These are phyloP conservation scores for Panulirus ornatus DNA, from an alignment of 1,140 invertebrate species.

Conservation along the genomic window DNA sequence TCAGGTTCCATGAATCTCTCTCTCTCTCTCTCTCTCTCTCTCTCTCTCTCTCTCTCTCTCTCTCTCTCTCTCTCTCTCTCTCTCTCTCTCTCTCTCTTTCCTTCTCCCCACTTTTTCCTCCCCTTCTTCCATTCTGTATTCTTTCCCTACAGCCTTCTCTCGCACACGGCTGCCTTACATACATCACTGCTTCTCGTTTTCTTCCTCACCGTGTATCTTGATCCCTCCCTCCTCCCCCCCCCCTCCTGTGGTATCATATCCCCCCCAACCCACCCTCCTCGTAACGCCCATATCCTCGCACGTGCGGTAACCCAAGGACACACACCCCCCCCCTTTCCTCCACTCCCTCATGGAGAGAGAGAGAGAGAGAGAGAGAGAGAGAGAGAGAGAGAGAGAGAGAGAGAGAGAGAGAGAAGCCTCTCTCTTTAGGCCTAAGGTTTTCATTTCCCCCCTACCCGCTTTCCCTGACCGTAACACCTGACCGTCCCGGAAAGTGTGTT, in stretches of 20 bases:
- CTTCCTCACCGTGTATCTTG: not conserved
- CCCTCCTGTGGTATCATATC: not conserved
- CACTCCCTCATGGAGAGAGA: no score
- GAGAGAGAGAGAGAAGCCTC: not conserved
- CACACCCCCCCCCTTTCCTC: not conserved
- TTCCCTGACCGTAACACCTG: not conserved
- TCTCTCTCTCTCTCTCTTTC: not conserved
- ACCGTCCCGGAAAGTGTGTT: not conserved
- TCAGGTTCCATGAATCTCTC: no score
- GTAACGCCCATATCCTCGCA: not conserved
- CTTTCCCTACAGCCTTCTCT: constrained; percentile 10
- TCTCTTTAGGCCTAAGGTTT: not conserved
- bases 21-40: not conserved
- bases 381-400: constrained; percentile 21
- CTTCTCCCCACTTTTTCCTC: not conserved
- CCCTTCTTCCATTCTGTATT: not conserved
- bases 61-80: not conserved
- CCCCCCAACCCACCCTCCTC: not conserved
- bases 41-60: not conserved
- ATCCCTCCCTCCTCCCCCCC: not conserved
- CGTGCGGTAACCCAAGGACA: not conserved
- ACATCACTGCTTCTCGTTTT: not conserved
- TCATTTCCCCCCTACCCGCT: not conserved
- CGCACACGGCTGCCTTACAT: not conserved
- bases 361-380: not conserved